A percentile compares a stretch with the other conserved stretches of the same genome.
Evolutionary conservation across 1,140 invertebrate genomes (phyloP).

Genomic region (Phymastichus coffea): DNA sequence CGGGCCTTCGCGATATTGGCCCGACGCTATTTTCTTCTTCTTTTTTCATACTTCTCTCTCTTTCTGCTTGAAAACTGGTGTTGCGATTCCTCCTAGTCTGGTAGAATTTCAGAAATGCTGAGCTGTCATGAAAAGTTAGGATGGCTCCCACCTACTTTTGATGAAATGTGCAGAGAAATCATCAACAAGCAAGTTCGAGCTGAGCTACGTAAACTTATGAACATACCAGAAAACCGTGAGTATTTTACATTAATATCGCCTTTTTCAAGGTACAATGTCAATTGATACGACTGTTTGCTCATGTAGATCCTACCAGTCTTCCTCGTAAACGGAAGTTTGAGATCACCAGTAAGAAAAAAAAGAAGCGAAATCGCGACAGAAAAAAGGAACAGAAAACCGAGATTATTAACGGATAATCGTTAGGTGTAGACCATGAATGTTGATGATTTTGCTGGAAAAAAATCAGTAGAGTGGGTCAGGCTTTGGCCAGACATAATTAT

Average conservation of each 20-base stretch:
- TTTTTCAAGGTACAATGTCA: too few species aligned
- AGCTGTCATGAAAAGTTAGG: constrained; percentile 75
- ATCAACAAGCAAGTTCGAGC: constrained; percentile 64
- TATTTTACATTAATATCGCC: constrained; percentile 19
- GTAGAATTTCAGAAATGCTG: too few species aligned
- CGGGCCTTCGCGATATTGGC: too few species aligned
- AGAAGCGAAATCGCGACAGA: too few species aligned
- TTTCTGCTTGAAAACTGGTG: too few species aligned
- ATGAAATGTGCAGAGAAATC: constrained; percentile 68
- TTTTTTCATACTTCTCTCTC: too few species aligned
- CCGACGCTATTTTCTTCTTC: too few species aligned
- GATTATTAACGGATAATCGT: constrained; percentile 8
- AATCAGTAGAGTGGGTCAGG: not conserved
- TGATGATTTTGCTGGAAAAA: not conserved
- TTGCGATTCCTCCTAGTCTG: too few species aligned
- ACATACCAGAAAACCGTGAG: constrained; percentile 53
- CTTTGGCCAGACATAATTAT: too few species aligned
- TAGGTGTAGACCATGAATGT: not conserved
- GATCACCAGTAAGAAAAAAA: constrained; percentile 22
- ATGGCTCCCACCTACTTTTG: constrained; percentile 71
- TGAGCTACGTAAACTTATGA: constrained; percentile 58
- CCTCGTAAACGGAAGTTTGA: constrained; percentile 29
- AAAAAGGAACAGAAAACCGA: constrained; percentile 6
- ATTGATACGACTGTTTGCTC: constrained; percentile 12
- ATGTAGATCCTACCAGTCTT: constrained; percentile 33